phyloP scores from a whole-genome alignment of 2,888 invertebrate genomes.

The Drosophila sordidapex region DNA sequence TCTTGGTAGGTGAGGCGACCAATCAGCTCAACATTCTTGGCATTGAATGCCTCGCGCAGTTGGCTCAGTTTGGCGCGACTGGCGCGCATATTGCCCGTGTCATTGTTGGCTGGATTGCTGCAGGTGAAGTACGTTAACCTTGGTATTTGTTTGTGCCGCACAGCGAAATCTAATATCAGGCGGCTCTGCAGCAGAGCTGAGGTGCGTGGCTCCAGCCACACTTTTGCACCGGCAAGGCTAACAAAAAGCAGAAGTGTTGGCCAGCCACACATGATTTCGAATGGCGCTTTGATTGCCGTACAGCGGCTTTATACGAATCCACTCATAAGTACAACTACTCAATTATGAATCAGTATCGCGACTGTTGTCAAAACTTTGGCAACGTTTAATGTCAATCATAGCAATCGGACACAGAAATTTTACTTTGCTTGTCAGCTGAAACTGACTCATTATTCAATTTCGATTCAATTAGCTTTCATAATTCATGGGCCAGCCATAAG shows the following conservation, averaged over 20 bases:
- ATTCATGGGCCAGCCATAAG: slow-evolving; percentile 65
- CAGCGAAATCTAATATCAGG: slow-evolving; percentile 79
- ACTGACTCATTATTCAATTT: slow-evolving; percentile 73
- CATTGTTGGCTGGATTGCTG: slow-evolving; percentile 59
- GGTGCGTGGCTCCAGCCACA: slow-evolving; percentile 33
- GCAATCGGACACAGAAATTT: slow-evolving; percentile 69
- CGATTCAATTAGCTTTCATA: slow-evolving; percentile 78
- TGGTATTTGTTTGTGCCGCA: slow-evolving; percentile 80
- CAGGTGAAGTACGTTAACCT: slow-evolving; percentile 83
- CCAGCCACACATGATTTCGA: slow-evolving; percentile 21
- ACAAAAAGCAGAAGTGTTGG: slow-evolving; percentile 15
- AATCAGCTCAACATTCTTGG: slow-evolving; percentile 70
- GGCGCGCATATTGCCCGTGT: slow-evolving; percentile 47
- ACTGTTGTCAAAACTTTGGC: slow-evolving; percentile 48
- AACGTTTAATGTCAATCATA: slow-evolving; percentile 43
- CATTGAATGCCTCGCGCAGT: slow-evolving; percentile 55
- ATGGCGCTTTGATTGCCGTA: slow-evolving; percentile 15
- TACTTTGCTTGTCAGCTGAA: slow-evolving; percentile 72
- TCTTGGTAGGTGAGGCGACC: slow-evolving; percentile 51
- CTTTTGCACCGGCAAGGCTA: slow-evolving; percentile 14
- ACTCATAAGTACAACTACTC: not conserved
- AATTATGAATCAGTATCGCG: slow-evolving; percentile 28
- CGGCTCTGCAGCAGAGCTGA: slow-evolving; percentile 66
- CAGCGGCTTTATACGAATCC: slow-evolving; percentile 20
- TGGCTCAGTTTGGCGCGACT: slow-evolving; percentile 35